These are phyloP conservation scores for Cottoperca gobio DNA, from an alignment of 2,797 vertebrate species.

Conservation along the genomic window DNA sequence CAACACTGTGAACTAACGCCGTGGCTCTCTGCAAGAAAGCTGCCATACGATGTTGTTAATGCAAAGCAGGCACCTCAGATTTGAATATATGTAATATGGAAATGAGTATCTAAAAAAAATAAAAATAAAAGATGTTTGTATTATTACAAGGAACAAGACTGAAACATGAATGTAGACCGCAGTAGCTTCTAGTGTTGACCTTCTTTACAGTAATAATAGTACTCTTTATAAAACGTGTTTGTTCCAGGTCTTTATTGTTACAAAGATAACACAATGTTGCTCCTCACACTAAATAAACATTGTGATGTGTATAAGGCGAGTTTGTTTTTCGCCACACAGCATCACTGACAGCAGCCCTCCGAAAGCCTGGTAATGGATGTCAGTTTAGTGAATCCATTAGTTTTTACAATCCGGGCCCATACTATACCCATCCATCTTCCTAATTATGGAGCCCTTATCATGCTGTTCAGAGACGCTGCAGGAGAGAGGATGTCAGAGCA, in stretches of 20 bases:
- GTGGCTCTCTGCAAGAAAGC: conserved; percentile 8
- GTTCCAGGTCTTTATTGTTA: background rate
- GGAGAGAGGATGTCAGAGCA: conserved; percentile 69
- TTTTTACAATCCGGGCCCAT: conserved; percentile 57
- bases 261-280: background rate
- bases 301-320: background rate
- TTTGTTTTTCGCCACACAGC: conserved; percentile 7
- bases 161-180: background rate
- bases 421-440: conserved; percentile 54
- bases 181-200: background rate
- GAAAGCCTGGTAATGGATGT: conserved; percentile 48
- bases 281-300: background rate
- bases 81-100: conserved; percentile 36
- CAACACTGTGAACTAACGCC: background rate
- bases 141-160: conserved; percentile 13
- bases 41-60: conserved; percentile 12
- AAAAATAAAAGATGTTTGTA: background rate
- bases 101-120: conserved; percentile 21
- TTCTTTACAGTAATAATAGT: background rate
- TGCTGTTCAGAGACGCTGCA: conserved; percentile 47
- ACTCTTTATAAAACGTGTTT: background rate
- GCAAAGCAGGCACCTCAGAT: conserved; percentile 9
- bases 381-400: conserved; percentile 54
- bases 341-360: background rate
- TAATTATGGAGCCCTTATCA: conserved; percentile 64